phyloP scores from a whole-genome alignment of 2,797 vertebrate species.

The Propithecus perrieri region DNA sequence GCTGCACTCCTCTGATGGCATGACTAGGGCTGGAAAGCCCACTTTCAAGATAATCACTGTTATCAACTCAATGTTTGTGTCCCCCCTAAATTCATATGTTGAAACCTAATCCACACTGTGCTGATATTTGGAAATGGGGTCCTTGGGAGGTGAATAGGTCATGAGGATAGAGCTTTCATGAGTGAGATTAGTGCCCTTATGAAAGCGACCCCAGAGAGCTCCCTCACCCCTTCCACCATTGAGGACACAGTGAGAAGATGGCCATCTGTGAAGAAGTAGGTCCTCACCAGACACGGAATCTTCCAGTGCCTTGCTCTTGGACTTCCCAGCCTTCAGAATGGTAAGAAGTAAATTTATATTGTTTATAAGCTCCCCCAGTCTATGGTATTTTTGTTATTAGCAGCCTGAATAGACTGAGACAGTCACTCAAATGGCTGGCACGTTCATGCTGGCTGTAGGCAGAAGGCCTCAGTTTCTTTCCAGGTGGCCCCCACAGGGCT shows the following conservation, averaged over 20 bases:
- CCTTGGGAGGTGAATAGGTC: not conserved
- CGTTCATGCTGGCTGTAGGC: not conserved
- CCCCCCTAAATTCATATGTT: not conserved
- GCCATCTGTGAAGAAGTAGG: not conserved
- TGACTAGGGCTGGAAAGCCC: not conserved
- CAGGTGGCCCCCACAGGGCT: not conserved
- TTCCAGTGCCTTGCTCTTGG: not conserved
- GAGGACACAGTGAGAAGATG: not conserved
- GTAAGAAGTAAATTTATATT: not conserved
- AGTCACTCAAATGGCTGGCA: not conserved
- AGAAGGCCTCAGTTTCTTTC: not conserved
- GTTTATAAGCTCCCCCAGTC: not conserved
- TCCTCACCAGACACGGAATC: not conserved
- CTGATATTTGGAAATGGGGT: not conserved
- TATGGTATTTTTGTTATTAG: not conserved
- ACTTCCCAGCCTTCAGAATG: not conserved
- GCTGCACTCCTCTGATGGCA: not conserved
- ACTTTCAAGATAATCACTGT: not conserved
- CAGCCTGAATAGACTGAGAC: not conserved
- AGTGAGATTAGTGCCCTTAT: not conserved
- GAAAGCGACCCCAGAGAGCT: not conserved
- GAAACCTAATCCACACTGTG: not conserved
- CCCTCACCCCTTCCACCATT: not conserved
- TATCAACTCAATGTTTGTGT: not conserved
- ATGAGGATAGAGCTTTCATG: not conserved